Evolutionary conservation across 1,140 invertebrate genomes (phyloP).

Genomic region (Gyrodactylus salaris): DNA sequence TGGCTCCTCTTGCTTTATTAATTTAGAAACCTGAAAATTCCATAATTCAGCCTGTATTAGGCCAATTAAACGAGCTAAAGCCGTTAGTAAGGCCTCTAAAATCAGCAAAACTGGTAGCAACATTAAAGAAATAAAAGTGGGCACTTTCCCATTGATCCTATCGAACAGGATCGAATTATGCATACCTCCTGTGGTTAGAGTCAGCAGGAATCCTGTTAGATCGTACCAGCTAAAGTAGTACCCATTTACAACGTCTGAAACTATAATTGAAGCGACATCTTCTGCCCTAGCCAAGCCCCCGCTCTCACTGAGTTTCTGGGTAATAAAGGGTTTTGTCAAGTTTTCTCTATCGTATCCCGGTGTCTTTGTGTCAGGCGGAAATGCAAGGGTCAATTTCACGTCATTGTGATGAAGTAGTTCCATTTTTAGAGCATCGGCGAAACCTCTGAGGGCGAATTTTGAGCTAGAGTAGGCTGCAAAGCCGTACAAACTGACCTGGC

Average conservation of each 20-base stretch:
- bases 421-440: slow-evolving; percentile 67
- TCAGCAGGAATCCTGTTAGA: background rate
- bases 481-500: slow-evolving; percentile 56
- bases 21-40: background rate
- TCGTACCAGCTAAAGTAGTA: background rate
- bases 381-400: slow-evolving; percentile 45
- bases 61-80: background rate
- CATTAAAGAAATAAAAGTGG: background rate
- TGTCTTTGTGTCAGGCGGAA: slow-evolving; percentile 85
- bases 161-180: background rate
- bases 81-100: background rate
- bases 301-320: background rate
- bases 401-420: slow-evolving; percentile 45
- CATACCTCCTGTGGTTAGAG: background rate
- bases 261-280: background rate
- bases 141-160: background rate
- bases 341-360: slow-evolving; percentile 40
- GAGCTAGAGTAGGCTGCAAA: slow-evolving; percentile 55
- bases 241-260: background rate
- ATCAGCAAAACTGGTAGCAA: background rate
- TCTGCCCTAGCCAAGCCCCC: background rate
- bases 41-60: background rate
- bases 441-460: slow-evolving; percentile 68
- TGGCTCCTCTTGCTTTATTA: background rate
- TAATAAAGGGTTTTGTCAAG: background rate